Percentiles rank a stretch among this genome's conserved stretches.
These are phyloP conservation scores for Pelusios castaneus DNA, from an alignment of 2,113 vertebrate species.

Conservation along the genomic window DNA sequence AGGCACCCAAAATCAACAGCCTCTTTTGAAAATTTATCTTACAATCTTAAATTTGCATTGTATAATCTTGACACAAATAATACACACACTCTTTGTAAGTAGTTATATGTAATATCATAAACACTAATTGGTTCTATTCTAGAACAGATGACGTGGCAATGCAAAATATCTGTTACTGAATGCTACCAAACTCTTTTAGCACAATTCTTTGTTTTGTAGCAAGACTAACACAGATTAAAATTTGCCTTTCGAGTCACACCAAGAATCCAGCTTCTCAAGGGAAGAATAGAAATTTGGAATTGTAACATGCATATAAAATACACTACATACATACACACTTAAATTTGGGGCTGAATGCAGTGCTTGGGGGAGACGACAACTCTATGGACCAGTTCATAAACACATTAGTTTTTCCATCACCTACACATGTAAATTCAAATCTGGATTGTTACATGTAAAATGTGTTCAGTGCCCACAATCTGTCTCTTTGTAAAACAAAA, in stretches of 20 bases:
- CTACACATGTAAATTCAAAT: rapidly evolving
- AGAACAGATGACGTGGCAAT: neutral
- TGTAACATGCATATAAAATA: rapidly evolving
- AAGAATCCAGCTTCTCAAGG: neutral
- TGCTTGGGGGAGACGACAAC: neutral
- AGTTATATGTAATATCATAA: neutral
- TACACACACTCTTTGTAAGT: rapidly evolving
- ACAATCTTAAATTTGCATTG: neutral
- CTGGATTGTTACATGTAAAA: neutral
- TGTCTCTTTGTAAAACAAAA: neutral
- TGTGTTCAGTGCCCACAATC: neutral
- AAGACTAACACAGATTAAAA: neutral
- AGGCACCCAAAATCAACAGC: neutral
- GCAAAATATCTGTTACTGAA: neutral
- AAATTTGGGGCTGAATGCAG: neutral
- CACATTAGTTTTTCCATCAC: neutral
- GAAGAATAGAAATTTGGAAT: neutral
- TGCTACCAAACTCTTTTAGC: neutral
- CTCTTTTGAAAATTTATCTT: neutral
- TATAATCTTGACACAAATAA: neutral
- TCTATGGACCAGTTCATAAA: neutral
- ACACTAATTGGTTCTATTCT: neutral
- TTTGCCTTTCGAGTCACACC: neutral
- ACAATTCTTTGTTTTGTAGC: neutral
- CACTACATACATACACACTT: neutral